Percentiles rank a stretch among this genome's conserved stretches.
Conservation (phyloP, 1,140 invertebrate species). For the Stegodyphus dumicola region DNA sequence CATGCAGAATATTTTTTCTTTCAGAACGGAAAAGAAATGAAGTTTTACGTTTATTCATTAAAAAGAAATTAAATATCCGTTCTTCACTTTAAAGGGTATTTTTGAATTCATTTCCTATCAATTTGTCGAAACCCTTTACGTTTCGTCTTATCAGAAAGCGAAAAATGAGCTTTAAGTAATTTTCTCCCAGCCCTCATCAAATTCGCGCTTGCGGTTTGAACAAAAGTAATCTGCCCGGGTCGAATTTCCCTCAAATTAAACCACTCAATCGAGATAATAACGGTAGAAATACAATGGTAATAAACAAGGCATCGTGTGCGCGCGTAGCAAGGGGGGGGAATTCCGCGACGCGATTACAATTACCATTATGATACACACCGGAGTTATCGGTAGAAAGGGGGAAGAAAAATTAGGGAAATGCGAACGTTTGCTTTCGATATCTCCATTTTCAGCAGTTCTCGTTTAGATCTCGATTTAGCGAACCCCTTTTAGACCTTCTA, state of each 20-base stretch:
- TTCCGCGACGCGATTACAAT: neutral
- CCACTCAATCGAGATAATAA: conserved; percentile 3
- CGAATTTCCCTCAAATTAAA: conserved; percentile 7
- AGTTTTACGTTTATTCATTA: neutral
- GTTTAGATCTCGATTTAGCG: neutral
- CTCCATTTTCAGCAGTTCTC: neutral
- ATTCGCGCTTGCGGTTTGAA: neutral
- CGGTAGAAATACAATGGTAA: neutral
- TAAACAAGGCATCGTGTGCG: neutral
- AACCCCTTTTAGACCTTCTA: neutral
- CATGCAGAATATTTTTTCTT: no score
- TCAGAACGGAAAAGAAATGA: no score
- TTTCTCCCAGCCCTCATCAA: neutral
- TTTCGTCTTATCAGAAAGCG: neutral
- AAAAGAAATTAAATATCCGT: conserved; percentile 24
- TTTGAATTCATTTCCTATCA: conserved; percentile 2
- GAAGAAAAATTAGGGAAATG: neutral
- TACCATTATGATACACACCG: neutral
- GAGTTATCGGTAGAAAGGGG: neutral
- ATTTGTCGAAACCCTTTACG: neutral
- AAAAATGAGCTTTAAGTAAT: conserved; percentile 12
- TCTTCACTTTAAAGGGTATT: neutral
- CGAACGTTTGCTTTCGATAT: neutral
- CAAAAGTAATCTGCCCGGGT: neutral
- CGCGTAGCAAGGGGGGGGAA: neutral